Conservation (phyloP, 2,888 invertebrate genomes). For the Synanthedon tipuliformis region DNA sequence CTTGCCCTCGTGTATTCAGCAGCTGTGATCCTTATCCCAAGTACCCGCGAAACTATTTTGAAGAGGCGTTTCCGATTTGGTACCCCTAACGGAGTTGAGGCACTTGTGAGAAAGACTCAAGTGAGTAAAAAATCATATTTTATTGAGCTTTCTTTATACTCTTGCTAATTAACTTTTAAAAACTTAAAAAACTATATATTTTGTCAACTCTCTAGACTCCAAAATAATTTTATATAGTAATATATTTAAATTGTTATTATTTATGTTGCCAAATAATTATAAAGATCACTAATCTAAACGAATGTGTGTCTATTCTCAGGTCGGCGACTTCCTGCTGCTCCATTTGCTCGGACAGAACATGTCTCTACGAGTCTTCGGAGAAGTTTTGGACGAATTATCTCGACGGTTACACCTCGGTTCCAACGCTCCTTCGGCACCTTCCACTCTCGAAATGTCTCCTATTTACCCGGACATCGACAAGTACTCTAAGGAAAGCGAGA, state of each 20-base stretch:
- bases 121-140: conserved; percentile 37
- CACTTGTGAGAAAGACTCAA: conserved; percentile 84
- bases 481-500: conserved; percentile 85
- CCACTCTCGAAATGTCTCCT: conserved; percentile 87
- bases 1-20: conserved; percentile 84
- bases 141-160: too few species aligned
- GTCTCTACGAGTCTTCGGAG: conserved; percentile 83
- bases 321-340: conserved; percentile 87
- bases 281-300: too few species aligned
- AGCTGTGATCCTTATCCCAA: conserved; percentile 82
- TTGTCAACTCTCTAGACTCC: too few species aligned
- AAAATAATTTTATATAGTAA: too few species aligned
- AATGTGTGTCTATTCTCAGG: conserved; percentile 56
- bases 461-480: conserved; percentile 85
- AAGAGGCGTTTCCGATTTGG: conserved; percentile 84
- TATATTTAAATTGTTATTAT: too few species aligned
- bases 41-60: conserved; percentile 83
- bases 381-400: conserved; percentile 83
- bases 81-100: conserved; percentile 78
- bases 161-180: too few species aligned
- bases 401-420: conserved; percentile 77
- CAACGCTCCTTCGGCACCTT: conserved; percentile 87
- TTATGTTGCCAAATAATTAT: too few species aligned
- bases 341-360: conserved; percentile 89
- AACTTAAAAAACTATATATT: too few species aligned